Evolutionary conservation across 2,797 vertebrate genomes (phyloP).

Genomic region (Limnodromus scolopaceus): DNA sequence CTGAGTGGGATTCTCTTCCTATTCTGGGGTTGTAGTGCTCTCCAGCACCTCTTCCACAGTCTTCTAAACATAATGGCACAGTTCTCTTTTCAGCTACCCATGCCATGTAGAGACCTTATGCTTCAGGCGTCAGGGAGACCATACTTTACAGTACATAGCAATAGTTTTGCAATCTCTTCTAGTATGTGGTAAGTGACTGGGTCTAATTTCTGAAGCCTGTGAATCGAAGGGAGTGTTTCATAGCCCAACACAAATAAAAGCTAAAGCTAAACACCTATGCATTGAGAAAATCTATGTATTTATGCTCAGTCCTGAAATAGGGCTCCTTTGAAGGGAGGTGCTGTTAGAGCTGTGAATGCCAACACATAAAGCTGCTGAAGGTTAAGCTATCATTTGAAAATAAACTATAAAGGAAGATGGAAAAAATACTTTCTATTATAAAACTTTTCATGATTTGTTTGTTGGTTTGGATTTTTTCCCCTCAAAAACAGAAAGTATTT

Average conservation of each 20-base stretch:
- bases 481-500: neutral
- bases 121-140: neutral
- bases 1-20: neutral
- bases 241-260: neutral
- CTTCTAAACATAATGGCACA: neutral
- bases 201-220: neutral
- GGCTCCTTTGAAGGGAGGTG: neutral
- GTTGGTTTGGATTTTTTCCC: neutral
- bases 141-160: neutral
- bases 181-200: fast-evolving
- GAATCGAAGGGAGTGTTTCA: neutral
- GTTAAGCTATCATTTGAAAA: neutral
- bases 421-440: neutral
- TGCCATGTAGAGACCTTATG: neutral
- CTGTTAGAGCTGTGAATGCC: neutral
- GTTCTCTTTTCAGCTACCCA: neutral
- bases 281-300: neutral
- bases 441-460: neutral
- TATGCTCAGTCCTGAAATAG: neutral
- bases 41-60: neutral
- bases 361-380: neutral
- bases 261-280: neutral
- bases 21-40: neutral
- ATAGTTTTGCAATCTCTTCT: neutral
- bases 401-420: neutral